Base-by-base conservation (phyloP, 2,797 vertebrate species). In the Dromococcyx pavoninus region DNA sequence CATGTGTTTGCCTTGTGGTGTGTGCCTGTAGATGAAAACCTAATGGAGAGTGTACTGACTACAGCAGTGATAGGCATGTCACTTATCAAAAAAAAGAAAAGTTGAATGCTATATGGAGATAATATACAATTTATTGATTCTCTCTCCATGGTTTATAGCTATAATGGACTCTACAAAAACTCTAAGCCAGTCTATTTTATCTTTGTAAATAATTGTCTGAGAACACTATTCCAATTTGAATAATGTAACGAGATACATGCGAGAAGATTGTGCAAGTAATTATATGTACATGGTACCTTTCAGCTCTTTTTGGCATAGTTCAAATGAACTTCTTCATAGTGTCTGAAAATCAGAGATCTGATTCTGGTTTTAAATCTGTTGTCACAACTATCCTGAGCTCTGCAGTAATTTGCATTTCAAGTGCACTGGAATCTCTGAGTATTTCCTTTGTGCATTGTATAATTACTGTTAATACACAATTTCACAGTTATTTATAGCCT, bases 1-100 rank as follows among this genome's bases (percentile, higher is more conserved):
- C 95, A 96, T 93, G 90, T 93, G 91, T 77, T 96, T 94, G 74
- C 86, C 71, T 94, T 89, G 77, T 94, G 77, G 27, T 88, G 61
- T 61, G 57, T 57, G 74, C 66, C 37, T 88, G 62, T 88, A 77
- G 48, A 86, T 91, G 80, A 85, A 80, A 91, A 88, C 70, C 76
- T 80, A 76, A 8, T 17, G 67, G 54, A 67, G 86, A 93, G 17
- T 57, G 50, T 88, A 51, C 66, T 57, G 76, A 70, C 76, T 91
- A 13, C 67, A 58, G 39, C 78, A 74, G 61, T 37, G 37, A 73
- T 11, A 84, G 22, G 60, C 23, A 0, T 27, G 48, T 62, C 62
- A 70, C 78, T 72, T 78, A 81, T 25, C 9, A 12, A 19, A 50
- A 41, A 60, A 27, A 64, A 32, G 21, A 32, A 53, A 21, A 53